These are phyloP conservation scores for Drosophila tristis DNA, from an alignment of 1,140 invertebrate species.

Conservation along the genomic window DNA sequence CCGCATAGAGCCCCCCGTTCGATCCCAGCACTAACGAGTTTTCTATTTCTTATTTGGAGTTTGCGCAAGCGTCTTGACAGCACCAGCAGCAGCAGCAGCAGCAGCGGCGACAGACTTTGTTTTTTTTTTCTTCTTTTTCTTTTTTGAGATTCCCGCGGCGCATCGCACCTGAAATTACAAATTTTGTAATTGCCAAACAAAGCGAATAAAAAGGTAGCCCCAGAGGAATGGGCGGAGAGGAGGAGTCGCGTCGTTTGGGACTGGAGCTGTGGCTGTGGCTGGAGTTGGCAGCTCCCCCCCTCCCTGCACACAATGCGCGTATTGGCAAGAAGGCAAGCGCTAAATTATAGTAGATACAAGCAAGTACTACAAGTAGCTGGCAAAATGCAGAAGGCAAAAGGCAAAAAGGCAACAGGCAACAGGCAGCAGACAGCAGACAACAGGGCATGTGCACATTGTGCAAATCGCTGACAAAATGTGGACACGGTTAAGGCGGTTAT, in stretches of 20 bases:
- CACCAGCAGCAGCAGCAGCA: not conserved
- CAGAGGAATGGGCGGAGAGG: slow-evolving; percentile 26
- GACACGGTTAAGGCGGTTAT: slow-evolving; percentile 37
- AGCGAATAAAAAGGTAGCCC: slow-evolving; percentile 25
- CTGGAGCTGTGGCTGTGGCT: slow-evolving; percentile 23
- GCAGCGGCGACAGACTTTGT: not conserved
- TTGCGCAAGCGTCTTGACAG: slow-evolving; percentile 52
- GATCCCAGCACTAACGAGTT: slow-evolving; percentile 34
- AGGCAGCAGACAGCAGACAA: too few species aligned
- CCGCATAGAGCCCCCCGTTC: not conserved
- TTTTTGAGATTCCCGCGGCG: slow-evolving; percentile 55
- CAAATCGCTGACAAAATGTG: slow-evolving; percentile 79
- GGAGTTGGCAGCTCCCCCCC: not conserved
- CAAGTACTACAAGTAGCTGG: slow-evolving; percentile 37
- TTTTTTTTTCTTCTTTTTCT: not conserved
- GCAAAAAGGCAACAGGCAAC: slow-evolving; percentile 21
- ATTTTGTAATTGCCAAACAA: slow-evolving; percentile 68
- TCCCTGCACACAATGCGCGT: slow-evolving; percentile 57
- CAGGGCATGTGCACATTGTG: slow-evolving; percentile 74
- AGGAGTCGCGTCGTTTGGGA: slow-evolving; percentile 24
- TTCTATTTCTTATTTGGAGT: slow-evolving; percentile 24
- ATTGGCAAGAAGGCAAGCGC: slow-evolving; percentile 57
- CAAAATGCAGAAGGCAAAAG: slow-evolving; percentile 40
- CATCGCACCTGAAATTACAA: slow-evolving; percentile 65
- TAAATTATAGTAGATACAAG: slow-evolving; percentile 70